Evolutionary conservation across 2,888 invertebrate genomes (phyloP).

Genomic region (Thumatha senex): DNA sequence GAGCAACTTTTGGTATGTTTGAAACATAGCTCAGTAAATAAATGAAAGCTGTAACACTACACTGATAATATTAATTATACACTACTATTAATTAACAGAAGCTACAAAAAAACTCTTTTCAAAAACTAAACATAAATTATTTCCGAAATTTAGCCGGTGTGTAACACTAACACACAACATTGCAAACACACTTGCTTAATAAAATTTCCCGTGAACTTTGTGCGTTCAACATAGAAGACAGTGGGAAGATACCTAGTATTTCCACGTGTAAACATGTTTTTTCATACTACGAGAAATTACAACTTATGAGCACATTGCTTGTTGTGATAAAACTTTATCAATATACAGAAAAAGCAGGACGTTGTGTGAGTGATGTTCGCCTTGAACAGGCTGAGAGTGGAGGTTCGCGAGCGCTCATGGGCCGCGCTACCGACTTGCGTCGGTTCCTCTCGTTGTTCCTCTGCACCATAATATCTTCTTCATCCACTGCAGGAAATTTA

Average conservation of each 20-base stretch:
- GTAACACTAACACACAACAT: too few species aligned
- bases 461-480: conserved; percentile 50
- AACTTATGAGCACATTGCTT: background rate
- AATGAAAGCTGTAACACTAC: too few species aligned
- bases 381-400: conserved; percentile 60
- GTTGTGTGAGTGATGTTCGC: conserved; percentile 64
- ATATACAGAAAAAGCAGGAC: conserved; percentile 75
- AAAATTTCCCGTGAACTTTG: conserved; percentile 4
- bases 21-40: too few species aligned
- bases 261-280: too few species aligned
- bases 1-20: too few species aligned
- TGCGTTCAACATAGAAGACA: background rate
- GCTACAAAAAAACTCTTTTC: too few species aligned
- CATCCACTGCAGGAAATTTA: conserved; percentile 41
- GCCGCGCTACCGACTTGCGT: conserved; percentile 57
- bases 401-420: conserved; percentile 64
- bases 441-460: conserved; percentile 64
- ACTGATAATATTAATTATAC: too few species aligned
- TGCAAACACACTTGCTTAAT: too few species aligned
- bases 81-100: too few species aligned
- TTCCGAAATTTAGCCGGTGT: too few species aligned
- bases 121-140: too few species aligned
- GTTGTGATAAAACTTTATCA: conserved; percentile 28
- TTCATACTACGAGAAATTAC: conserved; percentile 22
- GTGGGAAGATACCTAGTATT: too few species aligned